Percentiles rank a stretch among this genome's conserved stretches.
Conservation (phyloP, 2,888 invertebrate species). For the Nasonovia ribisnigri region DNA sequence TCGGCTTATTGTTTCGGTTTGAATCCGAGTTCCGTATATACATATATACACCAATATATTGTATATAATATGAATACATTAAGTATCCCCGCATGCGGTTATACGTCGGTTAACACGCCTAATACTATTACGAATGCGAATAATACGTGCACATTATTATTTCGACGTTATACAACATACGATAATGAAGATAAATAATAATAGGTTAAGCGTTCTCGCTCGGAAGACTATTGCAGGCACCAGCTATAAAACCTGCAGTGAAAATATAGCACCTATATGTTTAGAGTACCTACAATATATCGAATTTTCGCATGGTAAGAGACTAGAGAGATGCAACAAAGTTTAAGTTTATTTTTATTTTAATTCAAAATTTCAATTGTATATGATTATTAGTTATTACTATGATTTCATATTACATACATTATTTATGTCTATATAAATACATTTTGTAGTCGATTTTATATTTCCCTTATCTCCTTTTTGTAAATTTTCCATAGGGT, state of each 20-base stretch:
- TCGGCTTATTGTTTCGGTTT: background rate
- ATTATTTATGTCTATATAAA: background rate
- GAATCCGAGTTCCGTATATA: background rate
- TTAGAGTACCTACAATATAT: background rate
- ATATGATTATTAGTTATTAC: background rate
- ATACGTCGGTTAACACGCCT: constrained; percentile 29
- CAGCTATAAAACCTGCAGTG: background rate
- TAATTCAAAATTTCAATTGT: background rate
- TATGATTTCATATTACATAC: background rate
- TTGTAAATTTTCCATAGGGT: background rate
- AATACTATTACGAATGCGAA: background rate
- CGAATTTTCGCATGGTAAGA: background rate
- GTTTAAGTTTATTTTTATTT: background rate
- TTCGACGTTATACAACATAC: background rate
- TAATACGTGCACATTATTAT: background rate
- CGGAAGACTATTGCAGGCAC: background rate
- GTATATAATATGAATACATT: background rate
- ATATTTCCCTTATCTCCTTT: background rate
- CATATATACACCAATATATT: background rate
- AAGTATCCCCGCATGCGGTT: background rate
- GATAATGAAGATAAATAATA: background rate
- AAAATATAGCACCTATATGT: background rate
- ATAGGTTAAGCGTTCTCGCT: background rate
- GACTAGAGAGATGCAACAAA: background rate
- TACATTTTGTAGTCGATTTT: background rate